Evolutionary conservation across 2,888 invertebrate species (phyloP).

Genomic region (Aradus depressus): DNA sequence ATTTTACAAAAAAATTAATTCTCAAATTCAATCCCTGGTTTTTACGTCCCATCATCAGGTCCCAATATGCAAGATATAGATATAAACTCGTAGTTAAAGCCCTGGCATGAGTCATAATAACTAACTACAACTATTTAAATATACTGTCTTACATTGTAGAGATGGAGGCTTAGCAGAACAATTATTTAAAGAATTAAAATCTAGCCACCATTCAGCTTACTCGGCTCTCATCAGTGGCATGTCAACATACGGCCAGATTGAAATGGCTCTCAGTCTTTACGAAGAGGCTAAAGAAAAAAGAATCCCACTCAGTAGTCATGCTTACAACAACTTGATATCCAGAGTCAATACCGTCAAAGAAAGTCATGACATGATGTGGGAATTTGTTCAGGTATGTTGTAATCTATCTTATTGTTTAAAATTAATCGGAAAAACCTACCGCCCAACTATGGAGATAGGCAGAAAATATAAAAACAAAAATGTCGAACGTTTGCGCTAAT

Average conservation of each 20-base stretch:
- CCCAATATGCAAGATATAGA: too few species aligned
- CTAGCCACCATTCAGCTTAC: constrained; percentile 56
- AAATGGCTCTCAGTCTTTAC: constrained; percentile 48
- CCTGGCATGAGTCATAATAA: too few species aligned
- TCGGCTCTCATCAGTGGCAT: constrained; percentile 72
- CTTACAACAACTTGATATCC: constrained; percentile 58
- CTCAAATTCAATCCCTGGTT: too few species aligned
- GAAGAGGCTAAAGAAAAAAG: constrained; percentile 55
- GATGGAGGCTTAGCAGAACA: constrained; percentile 61
- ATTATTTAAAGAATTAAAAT: constrained; percentile 58
- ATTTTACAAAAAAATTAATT: too few species aligned
- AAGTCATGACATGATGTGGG: constrained; percentile 50
- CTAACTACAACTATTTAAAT: too few species aligned
- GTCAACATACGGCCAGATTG: constrained; percentile 58
- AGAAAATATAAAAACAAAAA: too few species aligned
- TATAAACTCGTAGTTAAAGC: too few species aligned
- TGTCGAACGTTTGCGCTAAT: too few species aligned
- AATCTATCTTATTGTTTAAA: too few species aligned
- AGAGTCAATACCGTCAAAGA: constrained; percentile 54
- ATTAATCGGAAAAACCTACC: too few species aligned
- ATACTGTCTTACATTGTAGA: constrained; percentile 36
- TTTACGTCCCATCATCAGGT: too few species aligned
- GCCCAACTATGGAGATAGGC: too few species aligned
- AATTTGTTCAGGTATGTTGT: constrained; percentile 41
- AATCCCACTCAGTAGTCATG: constrained; percentile 49